These are phyloP conservation scores for Lasioglossum morio DNA, from an alignment of 2,888 invertebrate species.

Conservation along the genomic window DNA sequence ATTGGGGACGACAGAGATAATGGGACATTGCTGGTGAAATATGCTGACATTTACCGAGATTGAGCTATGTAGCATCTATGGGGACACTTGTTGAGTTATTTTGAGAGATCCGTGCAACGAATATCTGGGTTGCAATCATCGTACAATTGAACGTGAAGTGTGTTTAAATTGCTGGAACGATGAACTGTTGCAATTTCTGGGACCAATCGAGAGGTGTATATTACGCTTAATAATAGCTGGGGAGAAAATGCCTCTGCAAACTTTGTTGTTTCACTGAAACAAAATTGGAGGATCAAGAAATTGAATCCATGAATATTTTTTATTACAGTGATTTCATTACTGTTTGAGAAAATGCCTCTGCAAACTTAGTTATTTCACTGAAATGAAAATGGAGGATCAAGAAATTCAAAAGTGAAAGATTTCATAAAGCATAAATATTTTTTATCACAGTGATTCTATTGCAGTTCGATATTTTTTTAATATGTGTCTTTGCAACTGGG, in stretches of 20 bases:
- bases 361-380: neutral
- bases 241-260: neutral
- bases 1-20: constrained; percentile 22
- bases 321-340: too few species aligned
- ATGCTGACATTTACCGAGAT: constrained; percentile 32
- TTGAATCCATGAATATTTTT: too few species aligned
- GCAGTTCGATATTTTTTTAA: neutral
- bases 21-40: neutral
- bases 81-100: constrained; percentile 6
- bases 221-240: neutral
- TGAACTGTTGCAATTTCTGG: neutral
- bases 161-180: constrained; percentile 2
- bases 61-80: constrained; percentile 18
- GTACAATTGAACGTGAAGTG: constrained; percentile 9
- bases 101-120: constrained; percentile 18
- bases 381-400: neutral
- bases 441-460: too few species aligned
- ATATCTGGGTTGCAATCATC: constrained; percentile 16
- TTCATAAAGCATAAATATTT: too few species aligned
- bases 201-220: neutral
- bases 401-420: too few species aligned
- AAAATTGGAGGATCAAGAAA: neutral
- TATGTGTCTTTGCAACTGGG: neutral
- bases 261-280: neutral
- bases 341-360: neutral